Evolutionary conservation across 2,113 vertebrate species (phyloP), one percentile per base, ranked within the genome.

Genomic region (Ondatra zibethicus): DNA sequence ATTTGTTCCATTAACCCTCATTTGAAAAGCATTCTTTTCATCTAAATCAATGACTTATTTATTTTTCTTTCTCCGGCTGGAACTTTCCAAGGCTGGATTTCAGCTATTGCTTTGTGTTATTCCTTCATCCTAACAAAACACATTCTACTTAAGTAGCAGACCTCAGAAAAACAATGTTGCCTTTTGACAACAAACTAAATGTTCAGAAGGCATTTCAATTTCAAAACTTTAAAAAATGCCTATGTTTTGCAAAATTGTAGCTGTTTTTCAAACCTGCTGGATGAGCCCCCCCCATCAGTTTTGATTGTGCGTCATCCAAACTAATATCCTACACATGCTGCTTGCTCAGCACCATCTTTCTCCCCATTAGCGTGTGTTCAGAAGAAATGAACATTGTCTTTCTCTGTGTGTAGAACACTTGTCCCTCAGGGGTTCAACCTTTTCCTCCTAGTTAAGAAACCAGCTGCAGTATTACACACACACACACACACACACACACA

Each of bases 391-490:
- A 45, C 39, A 12, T 88, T 85, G 87, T 77, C 93, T 96, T 96
- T 94, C 84, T 17, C 27, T 88, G 63, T 73, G 80, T 85, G 58
- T n/a, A 61, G n/a, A 89, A 76, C 36, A 47, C 63, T 77, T 94
- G 52, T 93, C 91, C 93, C 95, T 47, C 39, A 93, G 96, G 97
- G 94, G 95, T 85, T 91, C 87, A 81, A 36, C 36, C 45, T 93
- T 87, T 96, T 86, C 42, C 65, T 92, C 70, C 82, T 94, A 92
- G 97, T 93, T 97, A 95, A 94, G 95, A 95, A 94, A 78, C 75
- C 50, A 86, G 42, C 27, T 92, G 36, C 78, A 96, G 89, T 95
- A 89, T 85, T 95, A 82, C 42, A 84, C n/a, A 61, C 81, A 47
- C 66, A 80, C 36, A 89, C 78, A 81, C 50, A 81, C 50, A 39